Conservation (phyloP, 2,888 invertebrate genomes). For the Sinhomidia bicolor region DNA sequence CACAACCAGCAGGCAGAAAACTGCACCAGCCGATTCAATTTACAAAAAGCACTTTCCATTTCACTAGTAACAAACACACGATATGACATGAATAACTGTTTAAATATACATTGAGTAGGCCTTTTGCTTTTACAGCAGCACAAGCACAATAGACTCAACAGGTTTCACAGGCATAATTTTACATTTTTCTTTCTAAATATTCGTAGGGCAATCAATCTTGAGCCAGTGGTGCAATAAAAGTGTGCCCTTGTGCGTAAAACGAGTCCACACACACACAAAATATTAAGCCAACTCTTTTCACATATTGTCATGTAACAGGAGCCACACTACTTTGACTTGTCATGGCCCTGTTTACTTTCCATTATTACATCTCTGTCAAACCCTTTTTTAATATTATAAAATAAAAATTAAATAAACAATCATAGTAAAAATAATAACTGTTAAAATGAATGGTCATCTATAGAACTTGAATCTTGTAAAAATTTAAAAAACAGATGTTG, state of each 20-base stretch:
- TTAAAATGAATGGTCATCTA: slow-evolving; percentile 9
- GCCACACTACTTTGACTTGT: neutral
- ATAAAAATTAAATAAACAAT: neutral
- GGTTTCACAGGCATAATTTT: slow-evolving; percentile 12
- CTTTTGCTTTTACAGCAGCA: no score
- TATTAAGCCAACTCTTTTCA: neutral
- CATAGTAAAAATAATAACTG: neutral
- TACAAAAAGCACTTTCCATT: slow-evolving; percentile 53
- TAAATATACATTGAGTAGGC: neutral
- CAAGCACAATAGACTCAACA: neutral
- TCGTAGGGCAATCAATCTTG: neutral
- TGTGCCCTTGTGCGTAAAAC: neutral
- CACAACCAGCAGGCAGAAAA: neutral
- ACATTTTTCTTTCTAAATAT: neutral
- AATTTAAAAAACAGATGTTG: neutral
- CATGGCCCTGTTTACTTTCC: neutral
- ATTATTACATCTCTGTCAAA: slow-evolving; percentile 8
- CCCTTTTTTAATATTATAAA: slow-evolving; percentile 28
- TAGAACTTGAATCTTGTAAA: slow-evolving; percentile 43
- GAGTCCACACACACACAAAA: neutral
- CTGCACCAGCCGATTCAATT: slow-evolving; percentile 5
- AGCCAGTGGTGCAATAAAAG: neutral
- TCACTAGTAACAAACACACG: neutral
- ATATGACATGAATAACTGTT: no score
- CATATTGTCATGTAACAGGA: neutral